phyloP scores from a whole-genome alignment of 1,140 invertebrate genomes.

The Danaus melanippus region DNA sequence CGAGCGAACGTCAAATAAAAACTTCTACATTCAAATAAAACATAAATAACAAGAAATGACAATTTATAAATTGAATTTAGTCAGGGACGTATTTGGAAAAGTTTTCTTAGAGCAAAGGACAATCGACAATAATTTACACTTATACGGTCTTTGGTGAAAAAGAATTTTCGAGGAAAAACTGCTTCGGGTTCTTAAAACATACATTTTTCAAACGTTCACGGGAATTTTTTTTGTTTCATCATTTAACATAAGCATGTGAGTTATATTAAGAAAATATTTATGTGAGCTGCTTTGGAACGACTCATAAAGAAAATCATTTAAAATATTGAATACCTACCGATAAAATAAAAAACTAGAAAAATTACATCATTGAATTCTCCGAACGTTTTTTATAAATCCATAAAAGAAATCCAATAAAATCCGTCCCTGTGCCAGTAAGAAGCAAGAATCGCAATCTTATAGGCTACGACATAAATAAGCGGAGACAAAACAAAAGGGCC shows the following conservation, averaged over 20 bases:
- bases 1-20: constrained; percentile 7
- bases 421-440: constrained; percentile 21
- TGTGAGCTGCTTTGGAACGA: no score
- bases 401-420: constrained; percentile 5
- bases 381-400: constrained; percentile 6
- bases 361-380: not conserved
- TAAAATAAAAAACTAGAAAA: no score
- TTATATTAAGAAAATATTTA: no score
- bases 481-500: constrained; percentile 45
- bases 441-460: constrained; percentile 22
- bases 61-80: constrained; percentile 19
- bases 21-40: constrained; percentile 8
- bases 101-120: constrained; percentile 9
- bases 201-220: no score
- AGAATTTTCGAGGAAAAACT: no score
- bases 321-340: no score
- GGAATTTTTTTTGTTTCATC: no score
- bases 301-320: no score
- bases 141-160: constrained; percentile 7
- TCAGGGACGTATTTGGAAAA: constrained; percentile 15
- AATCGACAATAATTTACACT: constrained; percentile 16
- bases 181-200: no score
- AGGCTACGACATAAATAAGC: constrained; percentile 39
- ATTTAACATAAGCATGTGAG: no score
- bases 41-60: constrained; percentile 14